Conservation (phyloP, 2,888 invertebrate genomes). For the Charanyca ferruginea region DNA sequence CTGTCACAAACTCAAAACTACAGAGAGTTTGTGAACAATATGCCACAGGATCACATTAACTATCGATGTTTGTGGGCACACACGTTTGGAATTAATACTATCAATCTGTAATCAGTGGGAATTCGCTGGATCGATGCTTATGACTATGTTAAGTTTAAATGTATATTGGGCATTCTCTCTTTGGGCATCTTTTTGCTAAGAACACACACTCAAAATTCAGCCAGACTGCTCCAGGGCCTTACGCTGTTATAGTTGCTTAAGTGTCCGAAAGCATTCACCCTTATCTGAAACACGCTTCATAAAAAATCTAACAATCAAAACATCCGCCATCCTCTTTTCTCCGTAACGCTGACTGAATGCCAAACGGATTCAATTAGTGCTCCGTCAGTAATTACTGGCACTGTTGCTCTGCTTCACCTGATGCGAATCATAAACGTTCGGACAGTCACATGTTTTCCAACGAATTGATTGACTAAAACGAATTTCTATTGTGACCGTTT, state of each 20-base stretch:
- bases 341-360: constrained; percentile 24
- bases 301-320: background rate
- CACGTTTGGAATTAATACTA: constrained; percentile 26
- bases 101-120: constrained; percentile 35
- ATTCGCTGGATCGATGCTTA: background rate
- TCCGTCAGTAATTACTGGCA: constrained; percentile 26
- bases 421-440: constrained; percentile 16
- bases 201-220: background rate
- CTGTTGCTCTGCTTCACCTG: constrained; percentile 16
- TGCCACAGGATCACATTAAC: constrained; percentile 45
- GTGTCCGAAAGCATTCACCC: background rate
- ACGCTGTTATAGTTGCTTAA: background rate
- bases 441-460: constrained; percentile 2
- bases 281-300: background rate
- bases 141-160: background rate
- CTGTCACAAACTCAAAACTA: constrained; percentile 22
- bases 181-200: too few species aligned
- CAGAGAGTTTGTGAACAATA: constrained; percentile 46
- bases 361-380: constrained; percentile 38
- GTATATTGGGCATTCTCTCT: too few species aligned
- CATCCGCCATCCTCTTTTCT: background rate
- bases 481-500: background rate
- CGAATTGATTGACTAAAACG: constrained; percentile 11
- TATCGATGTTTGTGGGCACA: constrained; percentile 36
- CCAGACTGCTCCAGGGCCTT: background rate